phyloP scores from a whole-genome alignment of 2,888 invertebrate species.

The Epistrophe grossulariae region DNA sequence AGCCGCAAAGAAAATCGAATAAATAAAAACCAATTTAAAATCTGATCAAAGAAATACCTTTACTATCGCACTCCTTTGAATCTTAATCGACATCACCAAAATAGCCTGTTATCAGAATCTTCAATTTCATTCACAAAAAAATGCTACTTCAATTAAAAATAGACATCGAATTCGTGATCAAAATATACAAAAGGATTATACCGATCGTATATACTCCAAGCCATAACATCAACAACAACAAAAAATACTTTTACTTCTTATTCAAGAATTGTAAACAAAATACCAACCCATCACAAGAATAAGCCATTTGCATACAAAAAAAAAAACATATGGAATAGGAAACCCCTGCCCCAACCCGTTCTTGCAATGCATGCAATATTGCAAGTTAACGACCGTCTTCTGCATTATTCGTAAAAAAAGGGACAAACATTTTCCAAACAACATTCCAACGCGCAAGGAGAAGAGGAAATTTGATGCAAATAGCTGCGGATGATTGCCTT shows the following conservation, averaged over 20 bases:
- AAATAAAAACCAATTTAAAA: too few relatives aligned
- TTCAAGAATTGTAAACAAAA: slow-evolving; percentile 60
- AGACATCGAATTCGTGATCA: slow-evolving; percentile 44
- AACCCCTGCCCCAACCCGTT: slow-evolving; percentile 32
- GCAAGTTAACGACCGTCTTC: slow-evolving; percentile 47
- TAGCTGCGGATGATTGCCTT: slow-evolving; percentile 74
- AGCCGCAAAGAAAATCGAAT: too few relatives aligned
- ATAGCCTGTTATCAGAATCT: slow-evolving; percentile 13
- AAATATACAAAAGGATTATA: slow-evolving; percentile 44
- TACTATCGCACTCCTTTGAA: not conserved
- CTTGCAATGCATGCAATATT: not conserved
- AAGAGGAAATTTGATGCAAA: slow-evolving; percentile 71
- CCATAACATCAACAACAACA: not conserved
- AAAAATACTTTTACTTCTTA: slow-evolving; percentile 32
- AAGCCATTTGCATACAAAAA: slow-evolving; percentile 60
- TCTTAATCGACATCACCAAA: not conserved
- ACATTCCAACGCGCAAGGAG: slow-evolving; percentile 64
- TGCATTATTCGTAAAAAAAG: slow-evolving; percentile 3
- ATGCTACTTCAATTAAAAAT: slow-evolving; percentile 47
- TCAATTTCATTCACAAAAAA: slow-evolving; percentile 44
- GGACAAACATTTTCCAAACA: slow-evolving; percentile 59
- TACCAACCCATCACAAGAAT: slow-evolving; percentile 20
- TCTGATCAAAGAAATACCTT: not conserved
- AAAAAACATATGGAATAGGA: slow-evolving; percentile 35
- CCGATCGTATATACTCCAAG: not conserved